Percentiles rank a stretch among this genome's conserved stretches.
Evolutionary conservation across 1,140 invertebrate genomes (phyloP).

Genomic region (Platyscapa corneri): DNA sequence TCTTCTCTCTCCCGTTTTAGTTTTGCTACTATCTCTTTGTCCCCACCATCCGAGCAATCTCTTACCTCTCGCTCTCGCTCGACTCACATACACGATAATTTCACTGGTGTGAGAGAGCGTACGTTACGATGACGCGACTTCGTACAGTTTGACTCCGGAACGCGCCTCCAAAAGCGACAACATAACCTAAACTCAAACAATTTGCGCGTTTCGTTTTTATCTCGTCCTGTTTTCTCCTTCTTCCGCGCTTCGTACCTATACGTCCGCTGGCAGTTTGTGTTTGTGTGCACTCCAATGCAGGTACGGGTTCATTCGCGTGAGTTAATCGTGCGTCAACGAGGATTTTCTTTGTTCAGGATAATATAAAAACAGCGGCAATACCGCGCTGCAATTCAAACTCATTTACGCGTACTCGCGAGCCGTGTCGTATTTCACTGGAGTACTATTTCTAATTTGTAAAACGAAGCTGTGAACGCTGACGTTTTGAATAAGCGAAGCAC

Average conservation of each 20-base stretch:
- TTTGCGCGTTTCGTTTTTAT: background rate
- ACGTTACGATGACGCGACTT: background rate
- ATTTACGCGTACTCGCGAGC: background rate
- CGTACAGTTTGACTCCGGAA: background rate
- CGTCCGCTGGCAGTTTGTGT: background rate
- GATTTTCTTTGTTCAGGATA: background rate
- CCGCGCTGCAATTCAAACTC: background rate
- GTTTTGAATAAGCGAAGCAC: background rate
- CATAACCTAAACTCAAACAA: constrained; percentile 23
- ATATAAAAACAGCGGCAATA: too few species aligned
- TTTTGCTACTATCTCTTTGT: background rate
- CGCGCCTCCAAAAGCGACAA: background rate
- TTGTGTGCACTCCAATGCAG: background rate
- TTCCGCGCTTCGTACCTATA: background rate
- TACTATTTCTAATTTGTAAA: background rate
- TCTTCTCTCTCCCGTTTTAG: background rate
- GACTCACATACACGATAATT: too few species aligned
- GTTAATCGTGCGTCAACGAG: background rate
- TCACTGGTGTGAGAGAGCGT: background rate
- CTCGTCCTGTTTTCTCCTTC: background rate
- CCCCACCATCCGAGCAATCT: too few species aligned
- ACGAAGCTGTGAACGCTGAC: background rate
- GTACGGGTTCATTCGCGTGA: background rate
- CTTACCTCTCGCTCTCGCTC: background rate
- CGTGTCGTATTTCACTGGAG: too few species aligned